These are phyloP conservation scores for Caenorhabditis plicata DNA, from an alignment of 2,888 invertebrate species.

Conservation along the genomic window DNA sequence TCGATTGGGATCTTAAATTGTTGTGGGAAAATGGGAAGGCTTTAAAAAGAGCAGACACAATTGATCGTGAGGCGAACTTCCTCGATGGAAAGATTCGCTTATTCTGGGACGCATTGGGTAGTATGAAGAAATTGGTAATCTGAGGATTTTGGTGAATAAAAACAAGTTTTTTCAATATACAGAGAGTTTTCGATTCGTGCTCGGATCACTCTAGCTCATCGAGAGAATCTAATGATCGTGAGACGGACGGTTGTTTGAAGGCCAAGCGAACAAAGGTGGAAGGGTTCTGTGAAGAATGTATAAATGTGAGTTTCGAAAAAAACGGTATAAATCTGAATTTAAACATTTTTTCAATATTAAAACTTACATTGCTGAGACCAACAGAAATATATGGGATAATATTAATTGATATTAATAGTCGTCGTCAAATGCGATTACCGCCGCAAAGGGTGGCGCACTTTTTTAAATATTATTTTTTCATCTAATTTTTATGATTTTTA, in stretches of 20 bases:
- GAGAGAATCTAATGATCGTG: conserved; percentile 7
- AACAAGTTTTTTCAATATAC: background rate
- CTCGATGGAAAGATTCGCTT: conserved; percentile 14
- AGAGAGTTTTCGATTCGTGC: conserved; percentile 1
- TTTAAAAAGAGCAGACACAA: background rate
- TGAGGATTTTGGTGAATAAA: too few species aligned
- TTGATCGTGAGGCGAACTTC: conserved; percentile 10
- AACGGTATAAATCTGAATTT: too few species aligned
- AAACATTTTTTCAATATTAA: too few species aligned
- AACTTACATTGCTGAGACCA: too few species aligned
- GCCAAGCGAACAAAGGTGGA: conserved; percentile 13
- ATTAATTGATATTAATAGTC: too few species aligned
- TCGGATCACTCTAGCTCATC: conserved; percentile 6
- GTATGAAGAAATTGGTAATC: conserved; percentile 6
- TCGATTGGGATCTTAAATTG: conserved; percentile 3
- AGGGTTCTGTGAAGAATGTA: conserved; percentile 1
- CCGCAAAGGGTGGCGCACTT: too few species aligned
- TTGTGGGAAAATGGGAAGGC: conserved; percentile 1
- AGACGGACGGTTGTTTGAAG: conserved; percentile 24
- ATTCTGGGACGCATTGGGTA: conserved; percentile 10
- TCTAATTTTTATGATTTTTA: too few species aligned
- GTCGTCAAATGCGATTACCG: too few species aligned
- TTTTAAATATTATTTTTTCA: too few species aligned
- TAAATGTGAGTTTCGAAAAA: too few species aligned
- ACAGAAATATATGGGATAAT: too few species aligned